Percentiles rank a stretch among this genome's conserved stretches.
These are phyloP conservation scores for Metellina segmentata DNA, from an alignment of 2,888 invertebrate genomes.

Conservation along the genomic window DNA sequence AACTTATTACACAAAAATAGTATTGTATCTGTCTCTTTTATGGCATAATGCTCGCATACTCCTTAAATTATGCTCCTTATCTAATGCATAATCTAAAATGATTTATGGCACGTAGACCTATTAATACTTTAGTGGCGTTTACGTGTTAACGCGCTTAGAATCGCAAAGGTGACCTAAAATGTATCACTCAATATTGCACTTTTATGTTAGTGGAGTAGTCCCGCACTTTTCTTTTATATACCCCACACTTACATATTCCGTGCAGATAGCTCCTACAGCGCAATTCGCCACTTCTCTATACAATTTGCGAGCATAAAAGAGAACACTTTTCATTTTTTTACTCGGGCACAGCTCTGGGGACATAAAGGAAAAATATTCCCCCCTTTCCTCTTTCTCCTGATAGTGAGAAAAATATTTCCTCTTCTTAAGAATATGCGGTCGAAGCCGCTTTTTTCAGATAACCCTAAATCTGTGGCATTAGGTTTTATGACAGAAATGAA, in stretches of 20 bases:
- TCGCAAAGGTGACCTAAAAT: conserved; percentile 57
- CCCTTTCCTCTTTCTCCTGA: conserved; percentile 42
- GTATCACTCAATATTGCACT: conserved; percentile 40
- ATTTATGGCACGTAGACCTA: conserved; percentile 50
- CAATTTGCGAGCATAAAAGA: conserved; percentile 70
- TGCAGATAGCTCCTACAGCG: conserved; percentile 54
- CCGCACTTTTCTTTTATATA: conserved; percentile 54
- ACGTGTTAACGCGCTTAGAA: conserved; percentile 58
- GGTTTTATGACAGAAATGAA: conserved; percentile 75
- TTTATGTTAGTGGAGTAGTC: conserved; percentile 48
- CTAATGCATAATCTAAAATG: conserved; percentile 44
- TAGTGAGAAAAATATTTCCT: conserved; percentile 62
- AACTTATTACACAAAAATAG: conserved; percentile 15
- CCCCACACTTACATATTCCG: conserved; percentile 66
- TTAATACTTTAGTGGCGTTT: conserved; percentile 57
- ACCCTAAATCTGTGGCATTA: conserved; percentile 72
- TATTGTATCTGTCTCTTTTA: conserved; percentile 14
- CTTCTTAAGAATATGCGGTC: conserved; percentile 66
- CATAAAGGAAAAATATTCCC: conserved; percentile 59
- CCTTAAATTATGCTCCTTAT: conserved; percentile 49
- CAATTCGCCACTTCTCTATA: conserved; percentile 66
- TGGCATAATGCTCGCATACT: conserved; percentile 12
- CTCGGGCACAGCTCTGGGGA: conserved; percentile 27
- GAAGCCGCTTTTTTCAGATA: conserved; percentile 59
- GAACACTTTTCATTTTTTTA: conserved; percentile 65